phyloP scores from a whole-genome alignment of 2,797 vertebrate species.

The Poecile montanus region DNA sequence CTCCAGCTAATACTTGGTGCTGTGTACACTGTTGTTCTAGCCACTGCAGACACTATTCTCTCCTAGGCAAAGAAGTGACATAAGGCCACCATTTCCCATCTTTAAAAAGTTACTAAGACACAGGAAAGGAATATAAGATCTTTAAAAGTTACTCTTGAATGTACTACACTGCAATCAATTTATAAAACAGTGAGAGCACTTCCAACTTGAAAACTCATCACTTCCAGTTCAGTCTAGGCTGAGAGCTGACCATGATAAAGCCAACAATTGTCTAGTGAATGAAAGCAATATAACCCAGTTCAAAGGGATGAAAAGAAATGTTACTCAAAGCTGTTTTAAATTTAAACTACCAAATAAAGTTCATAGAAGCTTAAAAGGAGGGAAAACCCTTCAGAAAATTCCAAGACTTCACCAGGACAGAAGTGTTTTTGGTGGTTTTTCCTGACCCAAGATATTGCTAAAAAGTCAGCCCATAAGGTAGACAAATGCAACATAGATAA shows the following conservation, averaged over 20 bases:
- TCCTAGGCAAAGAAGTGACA: neutral
- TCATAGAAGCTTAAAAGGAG: neutral
- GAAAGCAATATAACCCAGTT: neutral
- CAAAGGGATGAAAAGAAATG: neutral
- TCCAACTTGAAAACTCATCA: neutral
- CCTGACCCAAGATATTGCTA: neutral
- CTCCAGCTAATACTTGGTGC: neutral
- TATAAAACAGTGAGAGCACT: neutral
- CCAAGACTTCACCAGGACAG: neutral
- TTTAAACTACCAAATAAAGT: neutral
- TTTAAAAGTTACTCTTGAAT: neutral
- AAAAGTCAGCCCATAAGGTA: neutral
- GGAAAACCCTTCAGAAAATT: neutral
- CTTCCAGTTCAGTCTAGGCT: neutral
- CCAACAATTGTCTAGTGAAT: neutral
- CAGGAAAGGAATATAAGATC: neutral
- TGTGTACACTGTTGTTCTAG: neutral
- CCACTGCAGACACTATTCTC: neutral
- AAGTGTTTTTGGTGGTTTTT: neutral
- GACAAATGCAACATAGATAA: neutral
- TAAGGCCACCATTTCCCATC: neutral
- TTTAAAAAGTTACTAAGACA: neutral
- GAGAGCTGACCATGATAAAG: neutral
- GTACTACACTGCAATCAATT: neutral
- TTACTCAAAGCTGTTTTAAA: neutral